Conservation (phyloP, 2,797 vertebrate genomes). For the Bovichtus variegatus region DNA sequence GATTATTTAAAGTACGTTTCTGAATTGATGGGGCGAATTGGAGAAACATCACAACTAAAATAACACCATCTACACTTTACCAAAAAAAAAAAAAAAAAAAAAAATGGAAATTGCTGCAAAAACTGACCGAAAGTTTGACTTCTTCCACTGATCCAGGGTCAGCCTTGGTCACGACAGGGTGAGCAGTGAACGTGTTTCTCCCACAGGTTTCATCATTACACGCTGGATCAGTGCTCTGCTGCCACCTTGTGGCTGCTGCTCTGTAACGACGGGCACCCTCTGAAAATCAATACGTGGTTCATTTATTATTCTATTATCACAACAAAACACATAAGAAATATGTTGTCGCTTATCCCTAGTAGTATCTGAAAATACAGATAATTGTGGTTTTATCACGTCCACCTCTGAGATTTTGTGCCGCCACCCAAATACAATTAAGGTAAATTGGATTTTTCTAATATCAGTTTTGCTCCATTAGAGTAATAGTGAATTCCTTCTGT, state of each 20-base stretch:
- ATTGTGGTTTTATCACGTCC: background rate
- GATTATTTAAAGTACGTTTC: background rate
- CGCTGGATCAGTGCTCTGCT: conserved; percentile 40
- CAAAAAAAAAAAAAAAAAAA: background rate
- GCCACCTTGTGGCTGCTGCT: conserved; percentile 53
- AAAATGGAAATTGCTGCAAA: background rate
- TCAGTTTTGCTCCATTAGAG: background rate
- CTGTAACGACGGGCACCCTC: background rate
- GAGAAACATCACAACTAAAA: background rate
- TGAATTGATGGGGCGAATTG: no score
- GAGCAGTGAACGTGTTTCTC: no score
- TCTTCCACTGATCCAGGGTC: conserved; percentile 7
- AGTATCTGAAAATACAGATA: background rate
- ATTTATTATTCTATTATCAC: background rate
- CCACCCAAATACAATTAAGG: background rate
- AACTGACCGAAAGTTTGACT: background rate
- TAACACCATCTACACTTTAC: background rate
- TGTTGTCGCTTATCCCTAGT: background rate
- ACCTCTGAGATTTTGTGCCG: background rate
- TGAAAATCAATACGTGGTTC: background rate
- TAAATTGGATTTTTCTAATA: background rate
- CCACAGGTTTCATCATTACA: background rate
- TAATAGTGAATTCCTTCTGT: background rate
- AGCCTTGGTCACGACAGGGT: background rate
- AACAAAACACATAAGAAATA: background rate